Percentiles rank a stretch among this genome's conserved stretches.
These are phyloP conservation scores for Cyprinus carpio DNA, from an alignment of 2,113 vertebrate species.

Conservation along the genomic window DNA sequence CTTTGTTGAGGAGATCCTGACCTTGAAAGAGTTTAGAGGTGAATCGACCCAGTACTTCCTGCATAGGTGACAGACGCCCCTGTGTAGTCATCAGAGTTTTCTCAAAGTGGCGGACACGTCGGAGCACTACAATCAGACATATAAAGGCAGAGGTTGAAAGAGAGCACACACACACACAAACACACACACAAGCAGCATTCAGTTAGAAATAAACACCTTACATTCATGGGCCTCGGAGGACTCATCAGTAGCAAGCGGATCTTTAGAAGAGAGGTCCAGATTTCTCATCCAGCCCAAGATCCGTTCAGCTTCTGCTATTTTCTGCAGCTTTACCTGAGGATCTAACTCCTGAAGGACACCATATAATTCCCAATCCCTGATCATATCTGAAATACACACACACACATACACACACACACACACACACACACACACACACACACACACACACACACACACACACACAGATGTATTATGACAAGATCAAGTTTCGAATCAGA, in stretches of 20 bases:
- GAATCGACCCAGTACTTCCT: slow-evolving; percentile 79
- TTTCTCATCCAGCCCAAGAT: slow-evolving; percentile 82
- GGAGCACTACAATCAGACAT: slow-evolving; percentile 71
- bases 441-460: too few species aligned
- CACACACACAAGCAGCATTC: not conserved
- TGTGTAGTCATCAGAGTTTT: slow-evolving; percentile 79
- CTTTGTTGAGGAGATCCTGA: slow-evolving; percentile 76
- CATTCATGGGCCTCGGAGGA: slow-evolving; percentile 78
- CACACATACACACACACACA: too few species aligned
- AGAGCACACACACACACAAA: not conserved
- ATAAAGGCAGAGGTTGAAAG: slow-evolving; percentile 3
- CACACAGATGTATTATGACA: too few species aligned
- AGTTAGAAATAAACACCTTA: slow-evolving; percentile 67
- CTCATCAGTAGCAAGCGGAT: slow-evolving; percentile 78
- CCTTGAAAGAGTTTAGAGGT: slow-evolving; percentile 78
- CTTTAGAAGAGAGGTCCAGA: slow-evolving; percentile 76
- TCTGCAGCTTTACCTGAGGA: slow-evolving; percentile 77
- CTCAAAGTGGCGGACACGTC: slow-evolving; percentile 79
- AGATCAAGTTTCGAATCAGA: too few species aligned
- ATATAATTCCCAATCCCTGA: slow-evolving; percentile 86
- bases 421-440: too few species aligned
- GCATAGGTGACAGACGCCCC: slow-evolving; percentile 76
- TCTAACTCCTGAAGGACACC: slow-evolving; percentile 82
- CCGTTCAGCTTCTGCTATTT: slow-evolving; percentile 70
- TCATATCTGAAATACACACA: slow-evolving; percentile 79